Evolutionary conservation across 2,888 invertebrate genomes (phyloP), one percentile per base, ranked within the genome.

Genomic region (Chaitophorus viminalis): DNA sequence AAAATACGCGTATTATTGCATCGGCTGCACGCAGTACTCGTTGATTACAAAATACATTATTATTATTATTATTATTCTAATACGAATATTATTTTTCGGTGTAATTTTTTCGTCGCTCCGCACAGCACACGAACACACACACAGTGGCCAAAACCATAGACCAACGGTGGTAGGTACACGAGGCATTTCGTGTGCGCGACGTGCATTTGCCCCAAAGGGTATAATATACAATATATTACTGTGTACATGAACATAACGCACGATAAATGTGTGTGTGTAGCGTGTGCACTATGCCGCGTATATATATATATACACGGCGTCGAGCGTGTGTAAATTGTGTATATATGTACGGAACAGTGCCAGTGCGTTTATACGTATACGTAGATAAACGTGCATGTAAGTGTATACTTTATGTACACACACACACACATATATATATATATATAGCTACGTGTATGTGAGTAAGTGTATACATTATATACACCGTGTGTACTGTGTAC

Each of bases 161-260:
- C n/a, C n/a, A n/a, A n/a, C n/a, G n/a, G n/a, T n/a, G n/a, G n/a
- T n/a, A n/a, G n/a, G n/a, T n/a, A n/a, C n/a, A n/a, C n/a, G n/a
- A n/a, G 39, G 39, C 29, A 77, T 29, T n/a, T 70, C 6, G 81
- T 82, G 36, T 65, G 46, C 17, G 70, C 82, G 52, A 31, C 82
- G 70, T 52, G 70, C 52, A 82, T 82, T 82, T 82, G 72, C 33
- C 72, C 52, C 72, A 72, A 72, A 82, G 33, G 70, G 68, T 46
- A 70, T 70, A 70, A n/a, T 72, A 25, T 46, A 46, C 46, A 52
- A 33, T n/a, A n/a, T n/a, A n/a, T n/a, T n/a, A n/a, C n/a, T n/a
- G n/a, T n/a, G 54, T 74, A 9, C 52, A 3, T 11, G 11, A 52
- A 52, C 52, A 17, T 14, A 14, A 52, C n/a, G n/a, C n/a, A n/a